phyloP scores from a whole-genome alignment of 1,140 invertebrate genomes.

The Gerris buenoi region DNA sequence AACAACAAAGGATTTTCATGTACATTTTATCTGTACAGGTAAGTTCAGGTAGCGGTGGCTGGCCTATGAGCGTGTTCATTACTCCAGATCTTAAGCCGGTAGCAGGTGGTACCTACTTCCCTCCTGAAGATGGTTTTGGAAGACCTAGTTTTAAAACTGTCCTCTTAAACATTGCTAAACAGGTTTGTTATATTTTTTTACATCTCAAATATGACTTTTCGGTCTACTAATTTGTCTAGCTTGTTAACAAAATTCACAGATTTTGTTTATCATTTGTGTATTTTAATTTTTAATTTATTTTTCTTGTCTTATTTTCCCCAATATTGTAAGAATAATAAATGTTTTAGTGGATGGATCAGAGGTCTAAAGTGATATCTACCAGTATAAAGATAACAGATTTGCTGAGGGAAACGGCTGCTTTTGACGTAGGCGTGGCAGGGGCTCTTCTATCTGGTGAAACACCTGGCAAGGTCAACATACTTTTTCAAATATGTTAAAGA shows the following conservation, averaged over 20 bases:
- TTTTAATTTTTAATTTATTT: too few species aligned
- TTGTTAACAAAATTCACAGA: neutral
- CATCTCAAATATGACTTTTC: too few species aligned
- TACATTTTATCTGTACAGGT: too few species aligned
- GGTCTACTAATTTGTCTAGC: neutral
- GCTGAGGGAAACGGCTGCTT: constrained; percentile 32
- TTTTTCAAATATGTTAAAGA: too few species aligned
- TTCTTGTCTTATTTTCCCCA: too few species aligned
- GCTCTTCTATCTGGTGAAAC: constrained; percentile 12
- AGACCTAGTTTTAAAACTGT: constrained; percentile 68
- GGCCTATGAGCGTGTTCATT: constrained; percentile 90
- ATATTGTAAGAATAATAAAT: too few species aligned
- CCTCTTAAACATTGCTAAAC: constrained; percentile 47
- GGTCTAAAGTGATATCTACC: constrained; percentile 40
- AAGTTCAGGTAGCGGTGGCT: constrained; percentile 62
- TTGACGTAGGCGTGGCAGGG: constrained; percentile 19
- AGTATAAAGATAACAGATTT: constrained; percentile 43
- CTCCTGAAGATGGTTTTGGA: constrained; percentile 54
- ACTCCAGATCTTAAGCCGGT: constrained; percentile 77
- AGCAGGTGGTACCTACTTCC: constrained; percentile 69
- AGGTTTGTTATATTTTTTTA: too few species aligned
- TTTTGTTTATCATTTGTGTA: neutral
- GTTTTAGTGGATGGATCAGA: constrained; percentile 53
- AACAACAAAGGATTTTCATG: neutral
- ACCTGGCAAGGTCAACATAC: constrained; percentile 3